Evolutionary conservation across 2,113 vertebrate species (phyloP).

Genomic region (Cisticola juncidis): DNA sequence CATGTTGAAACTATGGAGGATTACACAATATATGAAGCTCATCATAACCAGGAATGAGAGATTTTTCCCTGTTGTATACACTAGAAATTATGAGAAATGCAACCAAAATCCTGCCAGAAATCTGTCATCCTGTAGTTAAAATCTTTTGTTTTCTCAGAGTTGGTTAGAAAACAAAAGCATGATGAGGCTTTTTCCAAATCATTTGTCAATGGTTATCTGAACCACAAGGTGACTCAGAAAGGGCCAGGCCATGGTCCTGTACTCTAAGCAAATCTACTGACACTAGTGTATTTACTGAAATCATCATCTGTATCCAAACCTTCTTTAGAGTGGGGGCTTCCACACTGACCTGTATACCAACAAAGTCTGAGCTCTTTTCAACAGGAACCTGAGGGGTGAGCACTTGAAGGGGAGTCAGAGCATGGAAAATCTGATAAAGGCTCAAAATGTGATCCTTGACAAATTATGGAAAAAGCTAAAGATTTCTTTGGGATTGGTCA

Average conservation of each 20-base stretch:
- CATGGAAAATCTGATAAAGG: not conserved
- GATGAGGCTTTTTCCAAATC: not conserved
- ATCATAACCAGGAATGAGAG: not conserved
- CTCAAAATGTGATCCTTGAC: not conserved
- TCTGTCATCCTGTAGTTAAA: not conserved
- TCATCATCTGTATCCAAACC: not conserved
- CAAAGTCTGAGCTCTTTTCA: not conserved
- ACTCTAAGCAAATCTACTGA: not conserved
- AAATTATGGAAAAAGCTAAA: not conserved
- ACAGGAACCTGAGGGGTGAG: not conserved
- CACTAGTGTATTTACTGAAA: not conserved
- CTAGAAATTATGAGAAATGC: not conserved
- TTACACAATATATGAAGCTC: conserved; percentile 10
- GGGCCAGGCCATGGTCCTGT: not conserved
- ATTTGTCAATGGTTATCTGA: not conserved
- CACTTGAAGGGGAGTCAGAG: not conserved
- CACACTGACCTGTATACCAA: not conserved
- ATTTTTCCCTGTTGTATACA: not conserved
- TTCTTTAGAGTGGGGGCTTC: not conserved
- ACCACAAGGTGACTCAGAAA: not conserved
- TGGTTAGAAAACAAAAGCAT: not conserved
- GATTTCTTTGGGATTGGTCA: not conserved
- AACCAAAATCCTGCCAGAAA: not conserved
- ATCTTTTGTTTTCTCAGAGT: not conserved
- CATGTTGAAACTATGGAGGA: conserved; percentile 17